These are phyloP conservation scores for Dinothrombium tinctorium DNA, from an alignment of 1,140 invertebrate species.

Conservation along the genomic window DNA sequence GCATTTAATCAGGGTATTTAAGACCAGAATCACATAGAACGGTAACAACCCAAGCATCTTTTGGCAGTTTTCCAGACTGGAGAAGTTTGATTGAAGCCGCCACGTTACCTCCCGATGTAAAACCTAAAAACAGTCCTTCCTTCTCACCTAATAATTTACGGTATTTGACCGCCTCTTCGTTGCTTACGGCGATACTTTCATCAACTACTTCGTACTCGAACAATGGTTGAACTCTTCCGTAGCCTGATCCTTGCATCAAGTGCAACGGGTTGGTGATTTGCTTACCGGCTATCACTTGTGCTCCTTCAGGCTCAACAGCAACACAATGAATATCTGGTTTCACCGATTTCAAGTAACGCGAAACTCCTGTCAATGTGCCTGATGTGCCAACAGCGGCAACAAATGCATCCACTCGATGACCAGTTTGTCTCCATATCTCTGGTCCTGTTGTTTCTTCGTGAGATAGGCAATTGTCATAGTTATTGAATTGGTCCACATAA, in stretches of 20 bases:
- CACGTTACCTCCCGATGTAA: conserved; percentile 7
- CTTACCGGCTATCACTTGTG: conserved; percentile 2
- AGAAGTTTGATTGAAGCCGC: conserved; percentile 9
- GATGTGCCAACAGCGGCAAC: conserved; percentile 16
- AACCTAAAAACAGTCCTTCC: conserved; percentile 9
- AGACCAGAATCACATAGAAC: conserved; percentile 9
- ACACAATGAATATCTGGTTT: conserved; percentile 7
- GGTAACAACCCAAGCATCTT: conserved; percentile 9
- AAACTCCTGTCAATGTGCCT: conserved; percentile 12
- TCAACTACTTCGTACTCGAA: conserved; percentile 5
- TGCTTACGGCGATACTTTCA: conserved; percentile 6
- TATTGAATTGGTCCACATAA: conserved; percentile 7
- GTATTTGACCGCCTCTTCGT: conserved; percentile 9
- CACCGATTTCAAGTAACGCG: conserved; percentile 9
- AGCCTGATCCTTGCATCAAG: conserved; percentile 8
- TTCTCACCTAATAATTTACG: conserved; percentile 6
- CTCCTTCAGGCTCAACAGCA: conserved; percentile 9
- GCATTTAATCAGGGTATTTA: conserved; percentile 9
- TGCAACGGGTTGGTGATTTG: conserved; percentile 7
- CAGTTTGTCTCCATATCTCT: conserved; percentile 27
- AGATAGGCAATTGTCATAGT: neutral
- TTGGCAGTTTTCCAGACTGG: conserved; percentile 4
- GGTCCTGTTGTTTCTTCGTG: conserved; percentile 24
- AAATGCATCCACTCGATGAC: conserved; percentile 16
- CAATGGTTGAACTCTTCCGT: conserved; percentile 5